These are phyloP conservation scores for Siderastrea siderea DNA, from an alignment of 92 coral and sea anemone genomes.

Conservation along the genomic window DNA sequence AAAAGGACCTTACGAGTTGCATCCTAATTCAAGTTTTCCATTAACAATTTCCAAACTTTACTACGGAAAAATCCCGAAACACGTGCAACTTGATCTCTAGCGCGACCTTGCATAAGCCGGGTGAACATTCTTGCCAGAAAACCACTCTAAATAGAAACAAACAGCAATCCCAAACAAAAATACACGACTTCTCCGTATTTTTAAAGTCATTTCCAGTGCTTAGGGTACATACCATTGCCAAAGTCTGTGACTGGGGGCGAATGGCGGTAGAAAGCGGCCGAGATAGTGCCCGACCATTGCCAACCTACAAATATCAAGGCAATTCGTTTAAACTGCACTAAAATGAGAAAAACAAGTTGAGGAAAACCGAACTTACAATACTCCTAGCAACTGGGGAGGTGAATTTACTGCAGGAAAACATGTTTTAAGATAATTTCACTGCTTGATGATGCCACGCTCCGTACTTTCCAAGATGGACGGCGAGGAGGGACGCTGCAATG, in stretches of 20 bases:
- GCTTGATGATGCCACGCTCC: constrained; percentile 75
- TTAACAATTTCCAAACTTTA: neutral
- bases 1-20: too few species aligned
- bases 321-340: neutral
- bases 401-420: constrained; percentile 99
- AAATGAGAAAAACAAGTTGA: neutral
- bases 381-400: constrained; percentile 88
- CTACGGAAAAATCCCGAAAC: constrained; percentile 8
- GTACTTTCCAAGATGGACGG: constrained; percentile 95
- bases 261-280: constrained; percentile 93
- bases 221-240: constrained; percentile 87
- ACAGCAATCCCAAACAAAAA: neutral
- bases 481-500: constrained; percentile 80
- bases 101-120: constrained; percentile 29
- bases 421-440: constrained; percentile 72
- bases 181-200: neutral
- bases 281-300: constrained; percentile 94
- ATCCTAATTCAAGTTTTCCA: neutral
- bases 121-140: neutral
- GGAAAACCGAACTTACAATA: constrained; percentile 78
- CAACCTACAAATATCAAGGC: constrained; percentile 75
- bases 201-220: neutral
- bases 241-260: constrained; percentile 94
- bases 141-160: constrained; percentile 5
- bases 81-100: constrained; percentile 46